Base-by-base conservation (phyloP, 2,113 vertebrate genomes). In the Rattus rattus region DNA sequence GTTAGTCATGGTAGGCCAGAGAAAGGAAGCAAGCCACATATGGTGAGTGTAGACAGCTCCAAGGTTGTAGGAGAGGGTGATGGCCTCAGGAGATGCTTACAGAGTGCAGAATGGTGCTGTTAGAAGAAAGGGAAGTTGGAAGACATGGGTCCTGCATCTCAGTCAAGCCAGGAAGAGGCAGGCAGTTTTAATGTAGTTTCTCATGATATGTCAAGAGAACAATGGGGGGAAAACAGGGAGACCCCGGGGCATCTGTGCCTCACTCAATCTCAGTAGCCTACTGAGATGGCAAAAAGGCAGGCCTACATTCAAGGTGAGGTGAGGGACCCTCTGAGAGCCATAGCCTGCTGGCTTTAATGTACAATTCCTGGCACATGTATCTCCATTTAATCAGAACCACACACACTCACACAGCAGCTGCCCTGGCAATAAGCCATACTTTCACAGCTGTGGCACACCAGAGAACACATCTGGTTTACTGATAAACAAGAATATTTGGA, bases 301-400 rank as follows among this genome's bases (percentile, higher is more conserved):
- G 22, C 36, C 59, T 75, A 54, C 4, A 33, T 19, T 16, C 39
- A 20, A 26, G 43, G 80, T 22, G 22, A 43, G 36, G 49, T 24
- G 39, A 76, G 54, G n/a, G n/a, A 10, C 26, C 36, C 69, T 87
- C 47, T n/a, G 47, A 88, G 47, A 72, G 49, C 33, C 49, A 54
- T 1, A n/a, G 69, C 24, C 52, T 56, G 87, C 36, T 43, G 36
- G 56, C 88, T 75, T 61, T 28, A 11, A 63, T 39, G 52, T 39
- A 47, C 26, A 14, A 59, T 43, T 73, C 54, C 70, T 75, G 88
- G 52, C 52, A 73, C 70, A 73, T 36, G 36, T 59, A 39, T 54
- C 72, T 76, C 28, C 73, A 52, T 4, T 65, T 90, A 43, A 88
- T 96, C 80, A 30, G 94, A 83, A 65, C 96, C 95, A 92, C 88